These are phyloP conservation scores for Noctua janthina DNA, from an alignment of 2,888 invertebrate species.

Conservation along the genomic window DNA sequence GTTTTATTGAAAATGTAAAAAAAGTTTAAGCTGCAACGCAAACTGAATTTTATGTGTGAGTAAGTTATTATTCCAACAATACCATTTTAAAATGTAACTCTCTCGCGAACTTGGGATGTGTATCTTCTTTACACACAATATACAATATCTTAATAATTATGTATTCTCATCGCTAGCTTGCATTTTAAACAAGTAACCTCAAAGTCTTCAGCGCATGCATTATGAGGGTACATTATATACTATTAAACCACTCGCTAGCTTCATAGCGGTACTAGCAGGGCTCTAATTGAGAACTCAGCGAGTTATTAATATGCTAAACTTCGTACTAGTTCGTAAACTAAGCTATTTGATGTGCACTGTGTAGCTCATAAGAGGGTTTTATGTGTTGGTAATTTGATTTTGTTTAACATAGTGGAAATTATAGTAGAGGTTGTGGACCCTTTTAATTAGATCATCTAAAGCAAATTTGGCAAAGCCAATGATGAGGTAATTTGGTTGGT, in stretches of 20 bases:
- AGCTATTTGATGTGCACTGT: constrained; percentile 6
- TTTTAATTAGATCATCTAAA: too few species aligned
- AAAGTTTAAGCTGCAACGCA: not conserved
- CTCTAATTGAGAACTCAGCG: constrained; percentile 42
- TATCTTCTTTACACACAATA: not conserved
- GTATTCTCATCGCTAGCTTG: constrained; percentile 14
- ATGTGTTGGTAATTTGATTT: constrained; percentile 9
- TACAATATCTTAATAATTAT: constrained; percentile 8
- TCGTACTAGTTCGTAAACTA: constrained; percentile 16
- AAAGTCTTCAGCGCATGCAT: constrained; percentile 30
- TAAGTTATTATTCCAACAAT: not conserved
- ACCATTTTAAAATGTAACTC: not conserved
- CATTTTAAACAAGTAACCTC: constrained; percentile 6
- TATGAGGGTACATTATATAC: constrained; percentile 25
- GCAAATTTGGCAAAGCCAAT: too few species aligned
- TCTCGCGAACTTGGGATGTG: not conserved
- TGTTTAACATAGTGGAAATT: not conserved
- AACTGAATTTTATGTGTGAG: not conserved
- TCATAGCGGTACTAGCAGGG: constrained; percentile 29
- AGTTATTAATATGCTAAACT: constrained; percentile 46
- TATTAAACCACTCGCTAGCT: constrained; percentile 38
- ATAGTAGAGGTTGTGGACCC: not conserved
- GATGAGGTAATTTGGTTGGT: too few species aligned
- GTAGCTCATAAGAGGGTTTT: constrained; percentile 3
- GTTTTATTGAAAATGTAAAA: not conserved